Evolutionary conservation across 2,797 vertebrate genomes (phyloP), one percentile per base, ranked within the genome.

Genomic region (Capromys pilorides): DNA sequence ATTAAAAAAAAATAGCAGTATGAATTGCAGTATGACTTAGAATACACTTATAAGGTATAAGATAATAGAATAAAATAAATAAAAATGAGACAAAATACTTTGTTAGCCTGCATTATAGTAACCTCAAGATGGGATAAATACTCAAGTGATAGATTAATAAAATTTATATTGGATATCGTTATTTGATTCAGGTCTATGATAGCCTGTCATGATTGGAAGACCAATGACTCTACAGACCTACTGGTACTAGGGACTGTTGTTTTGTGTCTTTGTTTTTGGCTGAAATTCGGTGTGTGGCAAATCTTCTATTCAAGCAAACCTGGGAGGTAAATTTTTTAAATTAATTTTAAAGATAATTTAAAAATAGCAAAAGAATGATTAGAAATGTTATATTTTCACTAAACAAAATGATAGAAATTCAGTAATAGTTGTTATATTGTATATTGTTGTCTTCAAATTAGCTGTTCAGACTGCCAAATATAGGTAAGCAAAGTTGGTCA

Each of bases 161-260:
- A 16, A 14, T 61, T 54, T 49, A 66, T 61, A 7, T 31, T 57
- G 11, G 57, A 8, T 11, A 3, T 13, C 33, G 57, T 31, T 5
- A 33, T 51, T 9, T 31, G 22, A 19, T 54, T 24, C 31, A 21
- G 71, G 67, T 24, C 36, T 51, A 0, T 19, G 6, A 21, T 13
- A 83, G 33, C 12, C 79, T 41, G 28, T 33, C 4, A 0, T 1
- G 31, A 22, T 28, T 14, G 9, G 12, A 66, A 21, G 45, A 59
- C n/a, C 7, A 18, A 10, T 0, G 2, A 1, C 41, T 18, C 9
- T 12, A 21, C 3, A 39, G 54, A 9, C 80, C 26, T 16, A 1
- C 7, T 11, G 8, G 12, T 16, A 2, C 7, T 11, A 10, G 14
- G 9, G 12, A 24, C 2, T 45, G 2, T 12, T 22, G 8, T 18